Base-by-base conservation (phyloP, 2,797 vertebrate genomes). In the Tamandua tetradactyla region DNA sequence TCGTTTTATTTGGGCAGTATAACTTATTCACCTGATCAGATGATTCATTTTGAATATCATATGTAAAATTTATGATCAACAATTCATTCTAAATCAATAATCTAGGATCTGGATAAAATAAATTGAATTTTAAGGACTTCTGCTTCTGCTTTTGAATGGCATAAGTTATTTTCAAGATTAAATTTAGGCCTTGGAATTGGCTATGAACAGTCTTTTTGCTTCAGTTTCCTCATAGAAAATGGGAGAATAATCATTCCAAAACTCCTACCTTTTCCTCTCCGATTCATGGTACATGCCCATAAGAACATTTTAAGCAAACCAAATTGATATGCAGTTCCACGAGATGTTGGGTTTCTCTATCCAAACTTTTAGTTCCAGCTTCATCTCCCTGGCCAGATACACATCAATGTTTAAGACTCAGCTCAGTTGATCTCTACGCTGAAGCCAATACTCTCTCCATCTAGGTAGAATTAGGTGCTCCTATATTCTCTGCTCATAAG, bases 51-150 rank as follows among this genome's bases (percentile, higher is more conserved):
- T 94, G 78, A 72, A 71, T 30, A 86, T 27, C 57, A 8, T 3
- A 75, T 35, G 35, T 32, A 76, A 74, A 64, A 49, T 92, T 81
- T 5, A 72, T 88, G 87, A 66, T 81, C 32, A 80, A 15, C 37
- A 49, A 4, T 74, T 9, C 52, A 75, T 62, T 87, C 90, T 95
- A 89, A 93, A 85, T 79, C 15, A 78, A 90, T 55, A 75, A 86
- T 25, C 25, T 20, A 47, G 37, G 35, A 35, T 82, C 49, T 85
- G n/a, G 22, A 79, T 42, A 79, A 89, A 88, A 87, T 15, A 84
- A 7, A 74, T 15, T 25, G 13, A 61, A 81, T 61, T 49, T 52
- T 68, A 25, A 66, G 27, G 82, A 86, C 11, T 71, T 32, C 4
- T 79, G 22, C 14, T 55, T 64, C 10, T 83, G 59, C 15, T 47